phyloP scores from a whole-genome alignment of 2,797 vertebrate genomes.

The Spinus pinus region DNA sequence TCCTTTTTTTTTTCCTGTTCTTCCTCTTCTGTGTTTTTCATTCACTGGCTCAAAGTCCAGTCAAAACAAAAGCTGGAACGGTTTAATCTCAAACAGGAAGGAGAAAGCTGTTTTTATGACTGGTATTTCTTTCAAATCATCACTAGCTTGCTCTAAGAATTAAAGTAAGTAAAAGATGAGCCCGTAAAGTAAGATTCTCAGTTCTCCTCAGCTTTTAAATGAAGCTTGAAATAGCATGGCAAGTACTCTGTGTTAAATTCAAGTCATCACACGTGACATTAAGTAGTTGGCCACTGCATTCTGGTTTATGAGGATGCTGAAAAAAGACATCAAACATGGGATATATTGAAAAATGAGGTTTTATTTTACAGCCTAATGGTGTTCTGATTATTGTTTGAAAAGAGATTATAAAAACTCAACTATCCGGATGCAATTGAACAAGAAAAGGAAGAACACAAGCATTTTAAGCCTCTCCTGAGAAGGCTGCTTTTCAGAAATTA shows the following conservation, averaged over 20 bases:
- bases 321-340: background rate
- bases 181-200: background rate
- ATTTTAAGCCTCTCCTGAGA: background rate
- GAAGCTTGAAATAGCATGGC: background rate
- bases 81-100: background rate
- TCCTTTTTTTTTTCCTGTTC: background rate
- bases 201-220: slow-evolving; percentile 18
- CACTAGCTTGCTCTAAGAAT: background rate
- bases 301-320: background rate
- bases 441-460: background rate
- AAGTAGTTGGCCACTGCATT: background rate
- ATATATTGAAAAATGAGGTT: background rate
- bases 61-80: slow-evolving; percentile 4
- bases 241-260: background rate
- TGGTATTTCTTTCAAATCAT: background rate
- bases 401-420: background rate
- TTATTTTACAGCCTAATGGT: background rate
- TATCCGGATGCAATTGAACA: background rate
- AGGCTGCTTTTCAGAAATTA: background rate
- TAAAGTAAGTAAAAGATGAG: background rate
- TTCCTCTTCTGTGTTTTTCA: background rate
- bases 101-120: background rate
- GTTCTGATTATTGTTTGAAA: background rate
- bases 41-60: background rate
- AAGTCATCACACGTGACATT: background rate